A percentile compares a stretch with the other conserved stretches of the same genome.
Conservation (phyloP, 2,113 vertebrate genomes). For the Mus spicilegus region DNA sequence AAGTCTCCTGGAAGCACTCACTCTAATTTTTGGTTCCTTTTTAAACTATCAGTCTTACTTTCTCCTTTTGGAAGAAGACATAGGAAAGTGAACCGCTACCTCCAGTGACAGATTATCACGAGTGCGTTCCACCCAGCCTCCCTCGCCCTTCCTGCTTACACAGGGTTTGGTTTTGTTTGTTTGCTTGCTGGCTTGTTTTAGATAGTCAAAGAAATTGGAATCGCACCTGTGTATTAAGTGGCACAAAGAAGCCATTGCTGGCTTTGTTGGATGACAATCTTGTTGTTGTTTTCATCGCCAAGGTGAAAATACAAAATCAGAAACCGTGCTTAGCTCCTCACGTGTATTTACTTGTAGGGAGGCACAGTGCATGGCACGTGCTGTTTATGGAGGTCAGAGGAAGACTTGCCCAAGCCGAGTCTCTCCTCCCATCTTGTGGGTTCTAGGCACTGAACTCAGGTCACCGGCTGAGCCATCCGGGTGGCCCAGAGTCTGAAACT, state of each 20-base stretch:
- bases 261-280: not conserved
- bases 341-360: not conserved
- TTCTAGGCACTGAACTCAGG: not conserved
- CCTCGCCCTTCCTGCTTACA: not conserved
- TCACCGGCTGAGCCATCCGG: not conserved
- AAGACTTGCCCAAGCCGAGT: not conserved
- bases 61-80: not conserved
- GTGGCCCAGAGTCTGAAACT: not conserved
- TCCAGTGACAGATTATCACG: not conserved
- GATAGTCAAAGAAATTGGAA: not conserved
- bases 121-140: not conserved
- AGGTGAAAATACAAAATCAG: not conserved
- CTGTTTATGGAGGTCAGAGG: not conserved
- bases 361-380: rapidly evolving
- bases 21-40: not conserved
- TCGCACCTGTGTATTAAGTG: not conserved
- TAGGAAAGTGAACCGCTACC: not conserved
- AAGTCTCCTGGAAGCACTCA: not conserved
- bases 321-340: too few species aligned
- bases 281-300: not conserved
- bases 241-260: not conserved
- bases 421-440: not conserved
- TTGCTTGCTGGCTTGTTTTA: not conserved
- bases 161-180: not conserved
- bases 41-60: not conserved